These are phyloP conservation scores for Sphinx pinastri DNA, from an alignment of 2,888 invertebrate species.

Conservation along the genomic window DNA sequence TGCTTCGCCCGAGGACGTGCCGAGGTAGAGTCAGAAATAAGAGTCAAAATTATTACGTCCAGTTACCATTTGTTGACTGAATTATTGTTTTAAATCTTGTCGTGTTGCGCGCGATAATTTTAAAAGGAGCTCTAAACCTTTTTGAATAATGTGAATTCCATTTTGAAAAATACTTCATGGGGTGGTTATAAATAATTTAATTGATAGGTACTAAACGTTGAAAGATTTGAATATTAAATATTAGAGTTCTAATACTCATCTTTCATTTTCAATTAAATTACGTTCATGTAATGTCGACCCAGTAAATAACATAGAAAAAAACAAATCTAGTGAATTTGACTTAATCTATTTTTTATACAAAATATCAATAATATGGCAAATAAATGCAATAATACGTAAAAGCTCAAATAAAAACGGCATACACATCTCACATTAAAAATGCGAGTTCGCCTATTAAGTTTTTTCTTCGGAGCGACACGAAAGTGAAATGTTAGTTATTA, in stretches of 20 bases:
- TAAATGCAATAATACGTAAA: too few relatives aligned
- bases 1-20: constrained; percentile 58
- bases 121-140: not conserved
- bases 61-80: constrained; percentile 34
- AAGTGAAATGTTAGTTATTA: constrained; percentile 63
- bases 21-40: constrained; percentile 40
- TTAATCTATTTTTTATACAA: too few relatives aligned
- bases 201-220: not conserved
- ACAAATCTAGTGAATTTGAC: too few relatives aligned
- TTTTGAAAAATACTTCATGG: not conserved
- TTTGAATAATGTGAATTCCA: constrained; percentile 4
- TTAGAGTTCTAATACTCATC: not conserved
- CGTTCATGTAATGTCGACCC: too few relatives aligned
- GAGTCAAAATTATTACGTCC: constrained; percentile 69
- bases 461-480: constrained; percentile 58
- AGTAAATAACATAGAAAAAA: too few relatives aligned
- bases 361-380: too few relatives aligned
- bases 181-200: not conserved
- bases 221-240: not conserved
- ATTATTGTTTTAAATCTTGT: constrained; percentile 25
- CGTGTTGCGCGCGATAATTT: constrained; percentile 3
- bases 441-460: constrained; percentile 39
- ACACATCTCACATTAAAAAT: not conserved
- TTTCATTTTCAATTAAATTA: too few relatives aligned
- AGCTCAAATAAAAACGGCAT: not conserved